Conservation (phyloP, 2,797 vertebrate genomes). For the Tenualosa thibaudeaui region DNA sequence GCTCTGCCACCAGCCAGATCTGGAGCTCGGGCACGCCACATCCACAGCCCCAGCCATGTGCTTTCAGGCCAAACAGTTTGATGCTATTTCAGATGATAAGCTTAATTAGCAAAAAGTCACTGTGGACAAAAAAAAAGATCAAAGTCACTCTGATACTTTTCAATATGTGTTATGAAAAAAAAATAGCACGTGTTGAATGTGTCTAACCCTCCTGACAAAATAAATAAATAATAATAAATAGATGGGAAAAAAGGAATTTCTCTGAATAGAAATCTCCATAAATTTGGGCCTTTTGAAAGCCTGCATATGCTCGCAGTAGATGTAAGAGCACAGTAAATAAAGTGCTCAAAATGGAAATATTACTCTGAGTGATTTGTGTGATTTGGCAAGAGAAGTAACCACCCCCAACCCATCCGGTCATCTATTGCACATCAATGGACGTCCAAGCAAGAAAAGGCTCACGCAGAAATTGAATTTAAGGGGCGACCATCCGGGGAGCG, state of each 20-base stretch:
- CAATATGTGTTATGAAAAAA: conserved; percentile 15
- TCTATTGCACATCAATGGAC: conserved; percentile 11
- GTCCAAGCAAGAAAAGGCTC: not conserved
- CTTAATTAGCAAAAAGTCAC: conserved; percentile 44
- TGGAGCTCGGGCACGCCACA: not conserved
- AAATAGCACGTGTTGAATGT: not conserved
- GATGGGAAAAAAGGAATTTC: not conserved
- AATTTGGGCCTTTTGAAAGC: conserved; percentile 8
- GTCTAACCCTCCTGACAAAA: not conserved
- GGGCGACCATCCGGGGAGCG: not conserved
- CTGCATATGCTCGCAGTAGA: not conserved
- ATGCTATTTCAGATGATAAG: conserved; percentile 40
- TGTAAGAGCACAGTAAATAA: conserved; percentile 10
- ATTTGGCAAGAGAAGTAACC: not conserved
- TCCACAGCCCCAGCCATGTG: not conserved
- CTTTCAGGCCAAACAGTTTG: conserved; percentile 18
- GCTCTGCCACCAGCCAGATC: conserved; percentile 28
- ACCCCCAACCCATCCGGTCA: not conserved
- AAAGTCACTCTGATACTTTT: conserved; percentile 22
- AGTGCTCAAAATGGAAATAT: not conserved
- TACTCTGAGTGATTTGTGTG: not conserved
- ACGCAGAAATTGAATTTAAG: not conserved
- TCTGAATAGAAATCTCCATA: conserved; percentile 15
- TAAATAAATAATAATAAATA: not conserved
- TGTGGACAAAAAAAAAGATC: conserved; percentile 26